A percentile compares a stretch with the other conserved stretches of the same genome.
phyloP scores from a whole-genome alignment of 2,888 invertebrate genomes.

The Euzophera pinguis region DNA sequence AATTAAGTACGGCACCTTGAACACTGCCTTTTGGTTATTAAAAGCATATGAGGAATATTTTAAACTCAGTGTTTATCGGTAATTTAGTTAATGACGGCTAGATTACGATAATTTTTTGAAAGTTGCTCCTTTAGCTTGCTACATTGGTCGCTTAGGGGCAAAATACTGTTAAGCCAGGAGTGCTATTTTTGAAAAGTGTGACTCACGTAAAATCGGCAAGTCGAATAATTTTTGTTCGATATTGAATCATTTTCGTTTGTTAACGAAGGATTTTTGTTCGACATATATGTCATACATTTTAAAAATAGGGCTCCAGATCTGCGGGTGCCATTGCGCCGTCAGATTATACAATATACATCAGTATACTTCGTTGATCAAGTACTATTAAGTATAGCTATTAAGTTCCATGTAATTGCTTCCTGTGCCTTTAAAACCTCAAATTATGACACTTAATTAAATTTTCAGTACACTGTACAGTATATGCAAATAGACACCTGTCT shows the following conservation, averaged over 20 bases:
- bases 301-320: too few relatives aligned
- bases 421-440: conserved; percentile 2
- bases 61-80: conserved; percentile 27
- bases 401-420: conserved; percentile 9
- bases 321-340: too few relatives aligned
- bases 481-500: too few relatives aligned
- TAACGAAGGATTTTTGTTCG: too few relatives aligned
- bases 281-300: too few relatives aligned
- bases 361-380: neutral
- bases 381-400: conserved; percentile 8
- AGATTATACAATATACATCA: too few relatives aligned
- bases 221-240: too few relatives aligned
- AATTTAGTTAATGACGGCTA: conserved; percentile 26
- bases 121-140: conserved; percentile 33
- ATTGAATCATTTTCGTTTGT: too few relatives aligned
- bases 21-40: conserved; percentile 35
- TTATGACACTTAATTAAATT: conserved; percentile 10
- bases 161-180: conserved; percentile 3
- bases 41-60: conserved; percentile 26
- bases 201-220: too few relatives aligned
- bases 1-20: conserved; percentile 37
- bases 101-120: conserved; percentile 42
- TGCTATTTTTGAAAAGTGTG: too few relatives aligned
- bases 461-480: neutral
- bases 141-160: conserved; percentile 29